Evolutionary conservation across 1,140 invertebrate species (phyloP), one percentile per base, ranked within the genome.

Genomic region (Papilio dardanus): DNA sequence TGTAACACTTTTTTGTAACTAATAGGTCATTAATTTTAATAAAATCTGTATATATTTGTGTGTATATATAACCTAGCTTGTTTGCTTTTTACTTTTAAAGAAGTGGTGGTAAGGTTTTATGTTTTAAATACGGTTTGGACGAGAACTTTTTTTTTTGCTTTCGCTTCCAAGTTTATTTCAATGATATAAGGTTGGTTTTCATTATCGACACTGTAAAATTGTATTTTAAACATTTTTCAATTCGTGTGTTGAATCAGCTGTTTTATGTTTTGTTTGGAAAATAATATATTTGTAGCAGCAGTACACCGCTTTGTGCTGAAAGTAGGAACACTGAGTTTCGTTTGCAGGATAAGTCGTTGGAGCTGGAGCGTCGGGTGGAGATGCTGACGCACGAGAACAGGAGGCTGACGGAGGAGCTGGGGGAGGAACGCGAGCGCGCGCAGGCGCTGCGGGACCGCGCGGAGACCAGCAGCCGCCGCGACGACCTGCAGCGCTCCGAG

Each of bases 351-450:
- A 86, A 86, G 77, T 86, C 83, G 1, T 89, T 90, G 84, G 87
- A 86, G 1, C 73, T 91, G 50, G 86, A 92, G 76, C 83, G 46
- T 21, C 83, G 85, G 4, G 85, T 93, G 19, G 83, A 90, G 77
- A 74, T 37, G 12, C 88, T 95, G 1, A 86, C 83, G 0, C 88
- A 92, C 71, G 91, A 95, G 77, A 94, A 94, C 42, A 85, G 81
- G 19, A 81, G 90, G 19, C 74, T 95, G 35, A 82, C 84, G 19
- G 84, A 86, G 5, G 88, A 94, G 0, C 75, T 95, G 30, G 92
- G 94, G 77, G 93, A 86, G 21, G 91, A 92, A 69, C 74, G 88
- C 30, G 84, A 82, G 2, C 74, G 91, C 19, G 88, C 90, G 50
- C 83, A 83, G 75, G 86, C 86, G 16, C 74, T 93, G 2, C 80